Conservation (phyloP, 2,113 vertebrate genomes). For the Stegostoma tigrinum region DNA sequence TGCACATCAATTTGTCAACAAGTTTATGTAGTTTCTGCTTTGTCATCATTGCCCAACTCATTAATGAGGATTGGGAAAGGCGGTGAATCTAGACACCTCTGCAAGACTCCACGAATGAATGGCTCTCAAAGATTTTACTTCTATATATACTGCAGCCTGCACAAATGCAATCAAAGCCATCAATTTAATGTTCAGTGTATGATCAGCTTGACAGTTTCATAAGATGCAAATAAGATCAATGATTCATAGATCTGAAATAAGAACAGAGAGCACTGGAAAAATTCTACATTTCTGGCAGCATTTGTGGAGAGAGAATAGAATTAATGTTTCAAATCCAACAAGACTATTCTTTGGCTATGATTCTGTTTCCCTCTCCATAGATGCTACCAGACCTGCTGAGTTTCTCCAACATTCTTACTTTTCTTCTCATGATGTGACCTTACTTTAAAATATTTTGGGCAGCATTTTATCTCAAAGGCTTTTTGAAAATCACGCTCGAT, state of each 20-base stretch:
- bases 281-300: too few relatives aligned
- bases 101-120: not conserved
- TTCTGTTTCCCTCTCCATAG: too few relatives aligned
- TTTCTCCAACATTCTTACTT: too few relatives aligned
- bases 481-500: not conserved
- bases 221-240: not conserved
- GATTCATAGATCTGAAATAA: too few relatives aligned
- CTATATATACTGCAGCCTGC: not conserved
- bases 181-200: not conserved
- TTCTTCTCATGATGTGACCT: not conserved
- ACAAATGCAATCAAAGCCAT: not conserved
- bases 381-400: too few relatives aligned
- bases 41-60: not conserved
- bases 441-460: not conserved
- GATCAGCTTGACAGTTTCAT: not conserved
- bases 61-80: not conserved
- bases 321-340: too few relatives aligned
- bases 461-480: not conserved
- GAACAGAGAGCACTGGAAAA: too few relatives aligned
- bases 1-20: not conserved
- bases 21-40: not conserved
- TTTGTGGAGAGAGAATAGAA: too few relatives aligned
- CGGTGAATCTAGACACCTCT: not conserved
- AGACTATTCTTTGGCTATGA: too few relatives aligned
- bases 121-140: not conserved